Base-by-base conservation (phyloP, 2,888 invertebrate species). In the Hemistola chrysoprasaria region DNA sequence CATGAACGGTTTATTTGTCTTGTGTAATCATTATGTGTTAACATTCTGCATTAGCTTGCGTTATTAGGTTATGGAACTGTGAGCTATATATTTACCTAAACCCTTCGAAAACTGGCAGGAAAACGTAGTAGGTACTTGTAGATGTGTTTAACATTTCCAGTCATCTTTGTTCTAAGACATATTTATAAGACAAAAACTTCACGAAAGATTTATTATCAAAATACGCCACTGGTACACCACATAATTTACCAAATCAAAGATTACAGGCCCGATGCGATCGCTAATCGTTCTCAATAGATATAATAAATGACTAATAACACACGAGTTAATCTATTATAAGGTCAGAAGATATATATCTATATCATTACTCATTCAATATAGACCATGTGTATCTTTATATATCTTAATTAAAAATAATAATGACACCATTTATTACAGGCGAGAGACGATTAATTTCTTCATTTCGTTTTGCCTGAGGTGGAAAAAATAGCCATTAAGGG, bases 351-450 rank as follows among this genome's bases (percentile, higher is more conserved):
- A 46, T 40, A 37, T 59, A 34, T 25, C 20, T 22, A 36, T 32
- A 31, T 45, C 49, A 59, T 62, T 52, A 54, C 33, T 47, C 54
- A 60, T 49, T 46, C 52, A 56, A 55, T 53, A 50, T 39, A 44
- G 39, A 41, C 50, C 38, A 44, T 31, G 31, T 48, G 50, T 52
- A 52, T 52, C 60, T 61, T 56, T 62, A 62, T n/a, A n/a, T n/a
- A n/a, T n/a, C n/a, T n/a, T n/a, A n/a, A n/a, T n/a, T 65, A 59
- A 59, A 54, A 65, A 60, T 47, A 55, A 54, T 59, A 62, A 64
- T 59, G 49, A 49, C 44, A 59, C 51, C 51, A 62, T 62, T 56
- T 59, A 59, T 61, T 56, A 59, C 51, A 30, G 40, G 40, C 26
- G 42, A 38, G 38, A 43, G 50, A 44, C 66, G 59, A 65, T 68